These are phyloP conservation scores for Coelogynopora nodosa DNA, from an alignment of 2,888 invertebrate genomes.

Conservation along the genomic window DNA sequence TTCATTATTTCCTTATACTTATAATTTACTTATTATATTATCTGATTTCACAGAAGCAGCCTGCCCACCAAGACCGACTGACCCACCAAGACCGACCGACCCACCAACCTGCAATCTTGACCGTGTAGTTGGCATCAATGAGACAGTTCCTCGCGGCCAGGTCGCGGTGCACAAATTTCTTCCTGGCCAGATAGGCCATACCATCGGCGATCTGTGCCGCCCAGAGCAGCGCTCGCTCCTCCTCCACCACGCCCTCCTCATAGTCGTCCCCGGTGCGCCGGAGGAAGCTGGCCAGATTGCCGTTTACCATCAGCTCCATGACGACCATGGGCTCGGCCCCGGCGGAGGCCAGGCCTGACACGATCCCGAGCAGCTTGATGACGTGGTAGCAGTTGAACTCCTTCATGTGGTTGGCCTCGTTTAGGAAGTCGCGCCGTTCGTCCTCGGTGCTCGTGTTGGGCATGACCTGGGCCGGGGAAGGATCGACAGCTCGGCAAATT, in stretches of 20 bases:
- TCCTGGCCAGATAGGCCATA: constrained; percentile 90
- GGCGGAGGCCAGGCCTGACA: constrained; percentile 68
- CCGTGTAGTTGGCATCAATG: constrained; percentile 71
- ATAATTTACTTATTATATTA: too few species aligned
- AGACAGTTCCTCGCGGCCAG: constrained; percentile 92
- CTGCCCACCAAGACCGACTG: too few species aligned
- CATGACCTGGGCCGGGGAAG: not conserved
- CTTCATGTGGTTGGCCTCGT: constrained; percentile 35
- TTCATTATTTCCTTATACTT: too few species aligned
- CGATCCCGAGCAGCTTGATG: constrained; percentile 86
- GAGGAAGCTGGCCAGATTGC: constrained; percentile 68
- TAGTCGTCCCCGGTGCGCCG: constrained; percentile 18
- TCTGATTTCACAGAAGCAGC: too few species aligned
- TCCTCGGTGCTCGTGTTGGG: not conserved
- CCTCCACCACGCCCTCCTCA: constrained; percentile 40
- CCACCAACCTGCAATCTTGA: constrained; percentile 75
- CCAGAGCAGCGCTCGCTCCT: constrained; percentile 32
- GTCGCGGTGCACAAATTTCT: constrained; percentile 72
- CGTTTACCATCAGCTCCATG: constrained; percentile 94
- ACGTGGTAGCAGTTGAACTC: constrained; percentile 72
- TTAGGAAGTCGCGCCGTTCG: constrained; percentile 21
- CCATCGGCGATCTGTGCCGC: constrained; percentile 78
- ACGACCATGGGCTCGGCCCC: constrained; percentile 74
- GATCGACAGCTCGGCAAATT: not conserved
- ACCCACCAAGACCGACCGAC: too few species aligned